A percentile compares a stretch with the other conserved stretches of the same genome.
Conservation (phyloP, 2,797 vertebrate genomes). For the Poecilia picta region DNA sequence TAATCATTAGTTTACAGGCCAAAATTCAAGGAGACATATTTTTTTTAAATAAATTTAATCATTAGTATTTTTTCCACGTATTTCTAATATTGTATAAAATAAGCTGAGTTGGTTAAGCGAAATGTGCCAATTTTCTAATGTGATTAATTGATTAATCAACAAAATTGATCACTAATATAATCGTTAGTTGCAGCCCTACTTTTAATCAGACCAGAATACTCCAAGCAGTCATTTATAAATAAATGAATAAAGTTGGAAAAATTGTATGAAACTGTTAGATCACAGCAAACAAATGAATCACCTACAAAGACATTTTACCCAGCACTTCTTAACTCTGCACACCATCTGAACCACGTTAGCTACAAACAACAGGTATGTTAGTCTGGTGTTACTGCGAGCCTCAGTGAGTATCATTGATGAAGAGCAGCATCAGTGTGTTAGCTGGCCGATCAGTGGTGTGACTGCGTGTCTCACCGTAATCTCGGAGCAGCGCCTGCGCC, state of each 20-base stretch:
- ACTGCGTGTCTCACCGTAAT: constrained; percentile 85
- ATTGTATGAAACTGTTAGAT: neutral
- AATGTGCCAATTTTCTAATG: too few species aligned
- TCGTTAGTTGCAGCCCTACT: too few species aligned
- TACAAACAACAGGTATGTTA: constrained; percentile 52
- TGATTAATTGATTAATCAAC: too few species aligned
- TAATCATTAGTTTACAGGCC: too few species aligned
- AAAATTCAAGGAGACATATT: too few species aligned
- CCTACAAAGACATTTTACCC: constrained; percentile 80
- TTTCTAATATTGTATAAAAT: too few species aligned
- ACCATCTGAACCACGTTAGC: constrained; percentile 79
- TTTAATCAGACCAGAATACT: neutral
- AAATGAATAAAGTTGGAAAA: neutral
- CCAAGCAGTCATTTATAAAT: neutral
- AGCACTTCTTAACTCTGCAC: constrained; percentile 76
- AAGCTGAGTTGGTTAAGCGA: too few species aligned
- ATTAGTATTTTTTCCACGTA: too few species aligned
- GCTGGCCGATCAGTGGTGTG: neutral
- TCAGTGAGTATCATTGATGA: neutral
- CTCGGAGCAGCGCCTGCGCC: constrained; percentile 89
- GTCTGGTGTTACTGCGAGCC: constrained; percentile 8
- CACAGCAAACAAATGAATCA: constrained; percentile 66
- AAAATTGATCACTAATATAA: too few species aligned
- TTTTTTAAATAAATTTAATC: too few species aligned
- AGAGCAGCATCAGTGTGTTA: constrained; percentile 13